These are phyloP conservation scores for Lithophane ornitopus DNA, from an alignment of 2,888 invertebrate genomes.

Conservation along the genomic window DNA sequence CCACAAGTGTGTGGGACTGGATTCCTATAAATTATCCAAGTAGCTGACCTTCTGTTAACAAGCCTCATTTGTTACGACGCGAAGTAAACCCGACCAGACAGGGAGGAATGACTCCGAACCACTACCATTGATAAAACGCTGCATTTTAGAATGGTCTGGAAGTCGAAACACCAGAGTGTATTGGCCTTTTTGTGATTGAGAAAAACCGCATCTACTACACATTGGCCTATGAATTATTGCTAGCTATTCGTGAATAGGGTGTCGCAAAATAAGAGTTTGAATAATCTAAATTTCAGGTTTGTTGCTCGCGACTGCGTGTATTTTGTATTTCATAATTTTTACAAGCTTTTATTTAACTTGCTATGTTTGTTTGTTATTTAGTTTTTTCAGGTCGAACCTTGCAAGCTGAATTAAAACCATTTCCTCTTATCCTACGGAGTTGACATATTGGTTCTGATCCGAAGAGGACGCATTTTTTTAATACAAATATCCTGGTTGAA, in stretches of 20 bases:
- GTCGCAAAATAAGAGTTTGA: not conserved
- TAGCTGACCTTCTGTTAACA: conserved; percentile 82
- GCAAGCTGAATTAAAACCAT: too few species aligned
- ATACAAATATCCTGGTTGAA: not conserved
- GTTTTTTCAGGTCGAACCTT: too few species aligned
- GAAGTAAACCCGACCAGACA: conserved; percentile 71
- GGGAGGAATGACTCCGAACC: conserved; percentile 69
- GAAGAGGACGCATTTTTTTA: not conserved
- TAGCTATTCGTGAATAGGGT: not conserved
- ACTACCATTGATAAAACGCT: conserved; percentile 61
- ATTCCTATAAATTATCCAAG: conserved; percentile 81
- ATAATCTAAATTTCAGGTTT: not conserved
- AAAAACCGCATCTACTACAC: not conserved
- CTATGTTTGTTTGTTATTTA: too few species aligned
- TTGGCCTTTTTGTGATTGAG: conserved; percentile 33
- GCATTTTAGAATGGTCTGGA: conserved; percentile 40
- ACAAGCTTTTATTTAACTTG: too few species aligned
- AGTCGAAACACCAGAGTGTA: conserved; percentile 26
- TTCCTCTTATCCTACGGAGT: too few species aligned
- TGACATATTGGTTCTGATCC: too few species aligned
- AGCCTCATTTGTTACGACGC: conserved; percentile 80
- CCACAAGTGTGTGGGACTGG: conserved; percentile 40
- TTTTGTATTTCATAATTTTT: not conserved
- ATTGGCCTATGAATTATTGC: not conserved
- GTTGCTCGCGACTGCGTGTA: not conserved